Conservation (phyloP, 2,888 invertebrate genomes). For the Chymomyza amoena region DNA sequence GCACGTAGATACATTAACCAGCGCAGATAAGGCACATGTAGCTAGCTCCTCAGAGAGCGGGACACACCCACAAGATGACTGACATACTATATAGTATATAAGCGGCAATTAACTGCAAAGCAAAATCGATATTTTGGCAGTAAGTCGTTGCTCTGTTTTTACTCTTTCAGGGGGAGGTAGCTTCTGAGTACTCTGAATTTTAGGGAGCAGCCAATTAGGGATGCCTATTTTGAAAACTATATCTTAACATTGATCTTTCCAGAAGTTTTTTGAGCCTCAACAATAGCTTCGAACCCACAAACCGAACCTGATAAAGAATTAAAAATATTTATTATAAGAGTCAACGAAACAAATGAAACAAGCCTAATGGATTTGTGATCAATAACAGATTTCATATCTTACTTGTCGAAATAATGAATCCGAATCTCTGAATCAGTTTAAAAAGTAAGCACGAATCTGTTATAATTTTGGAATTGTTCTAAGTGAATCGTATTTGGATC, state of each 20-base stretch:
- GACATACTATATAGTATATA: conserved; percentile 8
- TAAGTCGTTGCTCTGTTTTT: background rate
- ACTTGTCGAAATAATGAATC: too few species aligned
- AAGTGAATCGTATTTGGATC: too few species aligned
- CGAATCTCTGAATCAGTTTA: too few species aligned
- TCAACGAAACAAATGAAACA: too few species aligned
- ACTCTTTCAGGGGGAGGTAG: background rate
- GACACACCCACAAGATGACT: conserved; percentile 8
- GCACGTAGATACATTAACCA: background rate
- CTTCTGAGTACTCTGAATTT: background rate
- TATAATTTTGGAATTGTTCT: too few species aligned
- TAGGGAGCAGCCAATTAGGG: background rate
- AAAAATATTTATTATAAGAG: too few species aligned
- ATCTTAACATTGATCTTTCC: background rate
- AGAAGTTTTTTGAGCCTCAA: too few species aligned
- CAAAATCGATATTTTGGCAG: conserved; percentile 58
- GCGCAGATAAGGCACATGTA: conserved; percentile 8
- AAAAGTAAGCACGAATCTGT: too few species aligned
- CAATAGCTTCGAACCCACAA: too few species aligned
- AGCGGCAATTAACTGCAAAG: conserved; percentile 19
- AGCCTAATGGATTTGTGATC: too few species aligned
- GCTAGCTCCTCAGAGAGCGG: conserved; percentile 25
- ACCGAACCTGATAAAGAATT: too few species aligned
- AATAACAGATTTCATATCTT: too few species aligned
- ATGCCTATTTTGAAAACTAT: background rate